phyloP scores from a whole-genome alignment of 1,140 invertebrate species.

The Drosophila arizonae region DNA sequence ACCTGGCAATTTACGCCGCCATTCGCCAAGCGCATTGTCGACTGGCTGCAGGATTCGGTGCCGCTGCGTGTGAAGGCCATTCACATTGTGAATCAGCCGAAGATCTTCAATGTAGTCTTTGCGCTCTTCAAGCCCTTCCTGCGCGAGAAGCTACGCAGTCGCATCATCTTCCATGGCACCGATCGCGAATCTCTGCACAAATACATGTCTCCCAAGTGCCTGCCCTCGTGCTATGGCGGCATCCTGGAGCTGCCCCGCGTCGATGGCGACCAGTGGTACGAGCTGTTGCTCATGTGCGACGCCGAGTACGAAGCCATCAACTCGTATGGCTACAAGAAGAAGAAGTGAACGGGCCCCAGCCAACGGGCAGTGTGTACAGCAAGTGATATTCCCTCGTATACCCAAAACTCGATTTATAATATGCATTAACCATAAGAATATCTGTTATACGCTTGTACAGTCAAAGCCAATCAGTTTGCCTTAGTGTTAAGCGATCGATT shows the following conservation, averaged over 20 bases:
- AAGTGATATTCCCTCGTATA: constrained; percentile 66
- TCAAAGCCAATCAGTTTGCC: constrained; percentile 64
- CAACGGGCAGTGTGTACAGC: constrained; percentile 23
- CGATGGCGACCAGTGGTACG: constrained; percentile 88
- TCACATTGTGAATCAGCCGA: constrained; percentile 94
- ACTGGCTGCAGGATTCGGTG: constrained; percentile 91
- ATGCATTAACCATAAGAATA: constrained; percentile 46
- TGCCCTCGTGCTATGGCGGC: constrained; percentile 92
- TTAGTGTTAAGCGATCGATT: constrained; percentile 56
- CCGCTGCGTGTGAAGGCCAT: constrained; percentile 92
- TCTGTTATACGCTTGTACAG: constrained; percentile 63
- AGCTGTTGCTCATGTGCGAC: constrained; percentile 88
- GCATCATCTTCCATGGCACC: constrained; percentile 92
- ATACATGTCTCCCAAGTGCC: constrained; percentile 89
- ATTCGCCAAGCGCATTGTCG: constrained; percentile 91
- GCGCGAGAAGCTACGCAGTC: constrained; percentile 88
- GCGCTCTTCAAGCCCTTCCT: constrained; percentile 94
- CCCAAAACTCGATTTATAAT: constrained; percentile 32
- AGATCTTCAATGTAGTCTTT: constrained; percentile 94
- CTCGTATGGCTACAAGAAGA: constrained; percentile 89
- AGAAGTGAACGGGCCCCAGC: constrained; percentile 72
- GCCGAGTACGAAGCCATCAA: constrained; percentile 90
- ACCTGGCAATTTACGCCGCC: constrained; percentile 92
- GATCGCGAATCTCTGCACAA: constrained; percentile 91
- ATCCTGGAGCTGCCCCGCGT: constrained; percentile 86